These are phyloP conservation scores for Leptogaster cylindrica DNA, from an alignment of 2,888 invertebrate genomes.

Conservation along the genomic window DNA sequence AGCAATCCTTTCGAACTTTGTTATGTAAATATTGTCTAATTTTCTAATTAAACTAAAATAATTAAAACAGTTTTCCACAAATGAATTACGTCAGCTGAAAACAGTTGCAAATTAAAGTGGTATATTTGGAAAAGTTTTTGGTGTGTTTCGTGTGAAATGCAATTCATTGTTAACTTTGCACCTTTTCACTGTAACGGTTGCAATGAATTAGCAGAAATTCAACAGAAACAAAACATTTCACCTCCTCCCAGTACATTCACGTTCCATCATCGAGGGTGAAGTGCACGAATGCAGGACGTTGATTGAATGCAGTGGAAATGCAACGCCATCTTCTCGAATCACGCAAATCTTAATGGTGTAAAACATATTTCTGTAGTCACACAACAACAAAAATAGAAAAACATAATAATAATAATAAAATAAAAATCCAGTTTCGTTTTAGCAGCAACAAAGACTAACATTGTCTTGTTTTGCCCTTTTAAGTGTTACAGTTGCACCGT, in stretches of 20 bases:
- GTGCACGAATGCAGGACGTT: not conserved
- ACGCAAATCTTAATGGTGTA: conserved; percentile 17
- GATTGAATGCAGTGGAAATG: conserved; percentile 2
- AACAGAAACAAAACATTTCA: not conserved
- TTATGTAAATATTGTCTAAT: no score
- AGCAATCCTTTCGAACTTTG: no score
- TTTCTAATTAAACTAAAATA: no score
- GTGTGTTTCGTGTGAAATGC: not conserved
- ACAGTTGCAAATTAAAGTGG: no score
- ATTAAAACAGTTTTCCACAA: no score
- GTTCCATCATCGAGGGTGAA: not conserved
- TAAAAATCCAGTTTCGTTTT: conserved; percentile 37
- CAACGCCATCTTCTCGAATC: conserved; percentile 11
- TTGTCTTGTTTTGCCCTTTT: conserved; percentile 19
- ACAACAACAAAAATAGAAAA: no score
- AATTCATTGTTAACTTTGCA: conserved; percentile 2
- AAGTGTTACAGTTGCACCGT: not conserved
- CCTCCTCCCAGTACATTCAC: not conserved
- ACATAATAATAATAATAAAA: no score
- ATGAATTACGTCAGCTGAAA: no score
- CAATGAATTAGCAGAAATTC: conserved; percentile 5
- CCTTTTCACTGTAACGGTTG: not conserved
- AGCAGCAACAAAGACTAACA: conserved; percentile 32
- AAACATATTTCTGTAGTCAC: conserved; percentile 10
- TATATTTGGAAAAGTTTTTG: no score